Evolutionary conservation across 2,113 vertebrate genomes (phyloP).

Genomic region (Bos javanicus): DNA sequence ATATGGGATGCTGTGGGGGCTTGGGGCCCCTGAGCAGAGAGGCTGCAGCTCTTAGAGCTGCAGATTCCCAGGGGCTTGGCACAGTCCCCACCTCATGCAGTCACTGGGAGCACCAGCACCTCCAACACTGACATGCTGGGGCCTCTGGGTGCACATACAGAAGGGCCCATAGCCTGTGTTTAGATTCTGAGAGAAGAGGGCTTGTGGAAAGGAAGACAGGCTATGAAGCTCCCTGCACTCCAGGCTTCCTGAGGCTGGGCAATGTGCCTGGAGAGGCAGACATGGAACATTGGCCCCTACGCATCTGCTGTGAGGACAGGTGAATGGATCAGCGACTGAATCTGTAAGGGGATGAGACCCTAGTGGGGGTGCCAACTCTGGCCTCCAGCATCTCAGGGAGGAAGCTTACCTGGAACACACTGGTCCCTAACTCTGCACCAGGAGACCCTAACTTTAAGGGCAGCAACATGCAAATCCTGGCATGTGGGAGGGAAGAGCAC

Average conservation of each 20-base stretch:
- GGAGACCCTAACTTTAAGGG: not conserved
- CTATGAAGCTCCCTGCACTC: not conserved
- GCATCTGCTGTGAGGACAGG: rapidly evolving
- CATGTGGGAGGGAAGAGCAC: too few relatives aligned
- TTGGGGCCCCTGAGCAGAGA: not conserved
- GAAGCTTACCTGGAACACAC: not conserved
- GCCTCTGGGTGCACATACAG: not conserved
- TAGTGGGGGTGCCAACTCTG: not conserved
- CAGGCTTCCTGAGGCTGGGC: not conserved
- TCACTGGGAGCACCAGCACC: not conserved
- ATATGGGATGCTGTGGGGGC: not conserved
- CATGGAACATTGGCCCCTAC: not conserved
- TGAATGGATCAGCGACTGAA: not conserved
- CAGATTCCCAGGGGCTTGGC: not conserved
- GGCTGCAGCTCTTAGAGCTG: not conserved
- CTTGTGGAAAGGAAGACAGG: not conserved
- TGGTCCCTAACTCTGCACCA: not conserved
- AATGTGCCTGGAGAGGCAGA: not conserved
- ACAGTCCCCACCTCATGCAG: rapidly evolving
- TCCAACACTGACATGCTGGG: not conserved
- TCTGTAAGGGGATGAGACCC: not conserved
- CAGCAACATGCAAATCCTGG: not conserved
- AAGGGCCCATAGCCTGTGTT: not conserved
- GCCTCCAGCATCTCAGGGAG: not conserved
- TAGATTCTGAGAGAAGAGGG: not conserved